These are phyloP conservation scores for Gavialis gangeticus DNA, from an alignment of 2,113 vertebrate genomes.

Conservation along the genomic window DNA sequence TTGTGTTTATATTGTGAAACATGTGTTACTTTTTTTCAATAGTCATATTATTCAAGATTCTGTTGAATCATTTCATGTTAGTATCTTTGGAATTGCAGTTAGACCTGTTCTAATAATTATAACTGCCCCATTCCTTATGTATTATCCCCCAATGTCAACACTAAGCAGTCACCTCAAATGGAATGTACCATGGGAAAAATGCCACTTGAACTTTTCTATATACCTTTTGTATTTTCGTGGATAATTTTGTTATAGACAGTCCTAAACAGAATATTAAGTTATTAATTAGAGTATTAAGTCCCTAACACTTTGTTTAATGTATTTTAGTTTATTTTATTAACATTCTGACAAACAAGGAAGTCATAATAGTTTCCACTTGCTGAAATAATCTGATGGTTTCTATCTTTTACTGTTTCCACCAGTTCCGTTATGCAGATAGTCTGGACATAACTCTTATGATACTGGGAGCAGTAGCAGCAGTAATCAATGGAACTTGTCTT, in stretches of 20 bases:
- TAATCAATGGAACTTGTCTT: constrained; percentile 77
- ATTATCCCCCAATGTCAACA: neutral
- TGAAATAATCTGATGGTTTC: neutral
- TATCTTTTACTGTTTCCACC: neutral
- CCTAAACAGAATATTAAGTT: neutral
- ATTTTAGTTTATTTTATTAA: neutral
- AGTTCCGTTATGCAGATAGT: constrained; percentile 87
- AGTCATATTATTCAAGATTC: neutral
- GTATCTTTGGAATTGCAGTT: neutral
- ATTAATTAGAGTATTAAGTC: neutral
- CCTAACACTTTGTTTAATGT: neutral
- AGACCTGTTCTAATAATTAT: neutral
- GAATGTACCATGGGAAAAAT: neutral
- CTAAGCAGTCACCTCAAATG: neutral
- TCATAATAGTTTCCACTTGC: neutral
- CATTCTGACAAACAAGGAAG: neutral
- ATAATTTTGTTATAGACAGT: neutral
- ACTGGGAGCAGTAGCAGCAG: constrained; percentile 71
- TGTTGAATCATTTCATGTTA: neutral
- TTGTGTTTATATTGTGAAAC: neutral
- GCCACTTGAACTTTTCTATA: neutral
- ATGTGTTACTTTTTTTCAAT: neutral
- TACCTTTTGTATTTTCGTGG: neutral
- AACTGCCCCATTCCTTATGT: neutral
- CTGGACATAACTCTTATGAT: constrained; percentile 77